These are phyloP conservation scores for Thereva nobilitata DNA, from an alignment of 2,888 invertebrate genomes.

Conservation along the genomic window DNA sequence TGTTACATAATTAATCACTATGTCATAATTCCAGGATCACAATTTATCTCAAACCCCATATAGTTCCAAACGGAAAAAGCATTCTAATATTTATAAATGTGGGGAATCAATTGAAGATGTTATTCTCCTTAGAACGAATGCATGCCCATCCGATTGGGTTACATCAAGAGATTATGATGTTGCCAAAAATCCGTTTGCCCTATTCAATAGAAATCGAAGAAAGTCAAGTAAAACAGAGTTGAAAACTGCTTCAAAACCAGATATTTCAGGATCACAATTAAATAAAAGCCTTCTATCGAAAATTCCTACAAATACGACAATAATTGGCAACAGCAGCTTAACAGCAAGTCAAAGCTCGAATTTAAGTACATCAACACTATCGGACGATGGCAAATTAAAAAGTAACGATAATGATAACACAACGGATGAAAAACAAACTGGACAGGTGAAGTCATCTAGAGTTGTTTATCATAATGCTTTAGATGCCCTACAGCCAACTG, in stretches of 20 bases:
- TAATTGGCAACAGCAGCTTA: constrained; percentile 52
- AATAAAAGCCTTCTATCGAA: constrained; percentile 53
- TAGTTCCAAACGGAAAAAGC: constrained; percentile 55
- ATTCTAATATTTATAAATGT: constrained; percentile 49
- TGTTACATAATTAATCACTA: neutral
- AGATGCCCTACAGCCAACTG: constrained; percentile 56
- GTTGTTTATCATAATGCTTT: constrained; percentile 53
- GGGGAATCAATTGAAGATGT: constrained; percentile 56
- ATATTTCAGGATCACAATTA: constrained; percentile 42
- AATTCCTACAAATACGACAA: constrained; percentile 55
- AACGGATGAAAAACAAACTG: constrained; percentile 28
- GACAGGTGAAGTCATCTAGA: constrained; percentile 44
- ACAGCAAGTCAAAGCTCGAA: constrained; percentile 48
- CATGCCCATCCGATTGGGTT: constrained; percentile 52
- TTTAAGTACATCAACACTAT: constrained; percentile 50
- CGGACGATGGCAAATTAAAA: constrained; percentile 52
- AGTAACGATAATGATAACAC: constrained; percentile 32
- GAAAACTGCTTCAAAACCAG: constrained; percentile 7
- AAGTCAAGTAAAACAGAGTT: constrained; percentile 21
- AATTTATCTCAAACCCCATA: constrained; percentile 57
- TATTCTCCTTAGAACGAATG: constrained; percentile 54
- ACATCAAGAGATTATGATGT: constrained; percentile 36
- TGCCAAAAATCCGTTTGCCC: constrained; percentile 9
- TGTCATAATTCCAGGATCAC: constrained; percentile 53
- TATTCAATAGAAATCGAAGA: neutral